phyloP scores from a whole-genome alignment of 2,888 invertebrate genomes.

The Limnephilus marmoratus region DNA sequence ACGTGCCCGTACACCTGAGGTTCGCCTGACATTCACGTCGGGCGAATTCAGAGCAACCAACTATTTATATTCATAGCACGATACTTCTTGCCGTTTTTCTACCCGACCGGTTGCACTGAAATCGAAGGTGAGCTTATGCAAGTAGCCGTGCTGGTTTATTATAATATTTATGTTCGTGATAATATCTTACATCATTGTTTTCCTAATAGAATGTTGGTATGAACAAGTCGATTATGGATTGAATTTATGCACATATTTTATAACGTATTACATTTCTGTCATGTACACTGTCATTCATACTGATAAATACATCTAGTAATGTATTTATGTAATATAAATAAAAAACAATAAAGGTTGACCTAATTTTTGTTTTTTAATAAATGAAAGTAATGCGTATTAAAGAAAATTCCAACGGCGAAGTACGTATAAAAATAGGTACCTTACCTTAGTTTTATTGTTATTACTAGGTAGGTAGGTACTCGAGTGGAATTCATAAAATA shows the following conservation, averaged over 20 bases:
- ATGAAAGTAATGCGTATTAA: not conserved
- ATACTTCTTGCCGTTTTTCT: slow-evolving; percentile 12
- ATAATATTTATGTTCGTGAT: slow-evolving; percentile 8
- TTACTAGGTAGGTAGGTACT: not conserved
- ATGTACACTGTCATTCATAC: not conserved
- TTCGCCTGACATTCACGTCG: slow-evolving; percentile 31
- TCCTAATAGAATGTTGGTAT: not conserved
- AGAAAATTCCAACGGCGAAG: not conserved
- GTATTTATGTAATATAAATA: not conserved
- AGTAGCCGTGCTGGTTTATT: slow-evolving; percentile 4
- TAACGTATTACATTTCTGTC: not conserved
- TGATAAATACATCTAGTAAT: not conserved
- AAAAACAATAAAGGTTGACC: not conserved
- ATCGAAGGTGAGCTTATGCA: slow-evolving; percentile 41
- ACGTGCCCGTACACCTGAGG: slow-evolving; percentile 38
- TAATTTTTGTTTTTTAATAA: too few species aligned
- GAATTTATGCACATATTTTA: not conserved
- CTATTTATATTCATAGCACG: slow-evolving; percentile 36
- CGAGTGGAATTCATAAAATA: not conserved
- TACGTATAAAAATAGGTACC: not conserved
- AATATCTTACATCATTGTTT: not conserved
- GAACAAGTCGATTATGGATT: not conserved
- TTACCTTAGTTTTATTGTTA: not conserved
- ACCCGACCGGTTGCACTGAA: slow-evolving; percentile 12
- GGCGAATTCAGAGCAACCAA: slow-evolving; percentile 7